Evolutionary conservation across 2,797 vertebrate genomes (phyloP), one percentile per base, ranked within the genome.

Genomic region (Argentina silus): DNA sequence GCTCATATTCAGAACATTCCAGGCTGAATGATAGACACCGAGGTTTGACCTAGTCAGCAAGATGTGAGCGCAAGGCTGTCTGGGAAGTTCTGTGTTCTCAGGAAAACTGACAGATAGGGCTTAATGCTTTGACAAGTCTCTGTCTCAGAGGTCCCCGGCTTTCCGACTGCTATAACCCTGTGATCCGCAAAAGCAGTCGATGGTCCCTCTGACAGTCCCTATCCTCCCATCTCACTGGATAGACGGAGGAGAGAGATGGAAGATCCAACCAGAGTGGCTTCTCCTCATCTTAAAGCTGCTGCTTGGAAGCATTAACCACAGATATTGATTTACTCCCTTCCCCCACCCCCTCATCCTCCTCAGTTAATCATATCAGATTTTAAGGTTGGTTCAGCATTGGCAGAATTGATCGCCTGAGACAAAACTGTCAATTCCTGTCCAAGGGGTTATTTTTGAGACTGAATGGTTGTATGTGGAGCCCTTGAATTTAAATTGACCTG

Each of bases 311-410:
- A 50, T 85, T 88, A 87, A 84, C 85, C 76, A 67, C 78, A 79
- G 62, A 76, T 87, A 87, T 91, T 72, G 89, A 91, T 92, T 85
- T 70, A 50, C 70, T 43, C 15, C 42, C 21, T 57, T 43, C 62
- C 44, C 36, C 45, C 47, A n/a, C 51, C 15, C 47, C 47, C 66
- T 36, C 27, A 67, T 73, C 69, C 15, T 81, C 51, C 48, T 83
- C 80, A 72, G 88, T 91, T 88, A 88, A 89, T 91, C 81, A 86
- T 86, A 88, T 90, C 84, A 90, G 87, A 86, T 88, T 83, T 81
- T 74, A 78, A 85, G 76, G 81, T 83, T 75, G 83, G 75, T 82
- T 87, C 81, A 84, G 78, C 85, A 88, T 85, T 87, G 89, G 88
- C 87, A 64, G 42, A 78, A 91, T 89, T 78, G 85, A 90, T 89